Percentiles rank a stretch among this genome's conserved stretches.
Evolutionary conservation across 2,113 vertebrate species (phyloP).

Genomic region (Xenopus laevis): DNA sequence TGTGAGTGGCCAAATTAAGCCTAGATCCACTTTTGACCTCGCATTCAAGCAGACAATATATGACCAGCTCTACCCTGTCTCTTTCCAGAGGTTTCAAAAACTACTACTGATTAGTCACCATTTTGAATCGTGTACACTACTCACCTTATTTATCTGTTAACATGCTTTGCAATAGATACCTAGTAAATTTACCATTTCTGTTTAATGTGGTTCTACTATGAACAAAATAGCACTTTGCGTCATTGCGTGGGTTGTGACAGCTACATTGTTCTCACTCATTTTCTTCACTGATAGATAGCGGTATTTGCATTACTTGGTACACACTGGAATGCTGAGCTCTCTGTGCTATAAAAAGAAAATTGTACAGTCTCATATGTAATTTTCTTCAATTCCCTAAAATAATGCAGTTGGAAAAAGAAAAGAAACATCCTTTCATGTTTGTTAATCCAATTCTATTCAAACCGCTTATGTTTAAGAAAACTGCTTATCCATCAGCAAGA

Average conservation of each 20-base stretch:
- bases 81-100: too few relatives aligned
- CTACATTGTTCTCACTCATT: slow-evolving; percentile 35
- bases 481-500: slow-evolving; percentile 3
- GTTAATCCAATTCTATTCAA: slow-evolving; percentile 31
- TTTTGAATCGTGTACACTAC: slow-evolving; percentile 13
- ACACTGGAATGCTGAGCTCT: slow-evolving; percentile 11
- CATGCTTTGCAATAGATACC: slow-evolving; percentile 1
- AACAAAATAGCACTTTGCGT: slow-evolving; percentile 36
- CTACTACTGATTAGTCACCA: slow-evolving; percentile 3
- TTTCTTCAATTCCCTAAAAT: slow-evolving; percentile 26
- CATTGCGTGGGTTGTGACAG: slow-evolving; percentile 42
- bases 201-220: slow-evolving; percentile 25
- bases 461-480: slow-evolving; percentile 4
- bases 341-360: slow-evolving; percentile 22
- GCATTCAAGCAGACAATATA: too few relatives aligned
- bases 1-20: too few relatives aligned
- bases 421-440: slow-evolving; percentile 1
- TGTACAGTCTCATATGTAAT: slow-evolving; percentile 20
- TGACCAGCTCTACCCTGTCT: too few relatives aligned
- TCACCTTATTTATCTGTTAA: slow-evolving; percentile 8
- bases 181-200: slow-evolving; percentile 12
- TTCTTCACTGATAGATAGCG: slow-evolving; percentile 36
- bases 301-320: slow-evolving; percentile 19
- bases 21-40: too few relatives aligned
- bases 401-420: slow-evolving; percentile 5